Evolutionary conservation across 2,888 invertebrate genomes (phyloP), one percentile per base, ranked within the genome.

Genomic region (Dendrolimus pini): DNA sequence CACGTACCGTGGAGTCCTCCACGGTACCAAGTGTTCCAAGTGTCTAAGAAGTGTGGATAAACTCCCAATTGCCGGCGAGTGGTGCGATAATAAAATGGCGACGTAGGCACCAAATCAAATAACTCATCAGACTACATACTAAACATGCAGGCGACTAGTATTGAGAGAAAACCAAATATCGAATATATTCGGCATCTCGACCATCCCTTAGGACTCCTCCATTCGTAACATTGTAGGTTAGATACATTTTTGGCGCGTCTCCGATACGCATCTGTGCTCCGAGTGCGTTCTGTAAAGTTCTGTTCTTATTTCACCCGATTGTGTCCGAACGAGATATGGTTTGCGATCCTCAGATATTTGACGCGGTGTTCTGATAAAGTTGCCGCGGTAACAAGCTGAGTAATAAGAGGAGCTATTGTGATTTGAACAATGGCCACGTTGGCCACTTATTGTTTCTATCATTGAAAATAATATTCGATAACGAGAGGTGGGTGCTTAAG

Each of bases 371-470:
- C 87, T 87, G 89, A 89, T 89, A 90, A 89, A 87, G 89, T 85
- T 88, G 83, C 86, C 83, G 85, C 30, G 30, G 47, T 47, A 47
- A 47, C 47, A 47, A 47, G 72, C 80, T 87, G 89, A 89, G 89
- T 89, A 89, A 89, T 89, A 85, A 88, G 83, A 77, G 79, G 75
- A 72, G 80, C 86, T 78, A 85, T 89, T 88, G 89, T 86, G 80
- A 80, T 78, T 77, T 80, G 80, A 86, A 89, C 89, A 89, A 89
- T 89, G 82, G 85, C 72, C 68, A 75, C 75, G 74, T 74, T 75
- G 79, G 75, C 74, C 74, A 72, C 76, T 84, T 80, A 85, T 89
- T 89, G 88, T 88, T 88, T 86, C 85, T 85, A 82, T 83, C 82
- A 84, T 84, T 87, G 82, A 83, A 82, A 84, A 82, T 78, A 72